Evolutionary conservation across 2,113 vertebrate genomes (phyloP), one percentile per base, ranked within the genome.

Genomic region (Naja naja): DNA sequence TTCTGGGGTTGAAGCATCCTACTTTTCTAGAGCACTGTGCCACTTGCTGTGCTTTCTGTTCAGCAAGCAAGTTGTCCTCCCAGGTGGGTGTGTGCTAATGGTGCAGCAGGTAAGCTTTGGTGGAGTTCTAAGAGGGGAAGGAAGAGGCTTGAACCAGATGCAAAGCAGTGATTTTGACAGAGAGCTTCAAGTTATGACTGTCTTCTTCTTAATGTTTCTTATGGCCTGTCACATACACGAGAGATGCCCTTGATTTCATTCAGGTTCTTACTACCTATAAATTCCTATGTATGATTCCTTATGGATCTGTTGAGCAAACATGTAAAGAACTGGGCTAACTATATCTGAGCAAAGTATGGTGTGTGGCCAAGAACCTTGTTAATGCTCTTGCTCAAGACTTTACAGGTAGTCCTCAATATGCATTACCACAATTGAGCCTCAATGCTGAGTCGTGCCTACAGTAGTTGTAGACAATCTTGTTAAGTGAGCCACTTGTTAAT

Each of bases 101-200:
- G 92, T 34, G 94, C 95, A 95, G 95, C 88, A 95, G 94, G 58
- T 94, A 95, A 93, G 53, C 87, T 85, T 93, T 95, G 94, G 91
- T 64, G 92, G 89, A 92, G 94, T 92, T 90, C 93, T 93, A 85
- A 93, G 89, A 25, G 94, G 94, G 93, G 96, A 96, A 95, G 90
- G 69, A 96, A 95, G 90, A 58, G 45, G 91, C 3, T 54, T 90
- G 91, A 94, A 94, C 93, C 95, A 95, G 85, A 85, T 93, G 95
- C 94, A 96, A 95, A 96, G 94, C 95, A 96, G 96, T 96, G 95
- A 88, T 60, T 95, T 92, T 93, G 53, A 52, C 11, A 25, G 10
- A 64, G 89, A 2, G 54, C 89, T 89, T 93, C 89, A 87, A 91
- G 1, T 60, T 18, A 47, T 27, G 9, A 47, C 30, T 95, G 93